A percentile compares a stretch with the other conserved stretches of the same genome.
Evolutionary conservation across 2,888 invertebrate species (phyloP).

Genomic region (Agrochola lychnidis): DNA sequence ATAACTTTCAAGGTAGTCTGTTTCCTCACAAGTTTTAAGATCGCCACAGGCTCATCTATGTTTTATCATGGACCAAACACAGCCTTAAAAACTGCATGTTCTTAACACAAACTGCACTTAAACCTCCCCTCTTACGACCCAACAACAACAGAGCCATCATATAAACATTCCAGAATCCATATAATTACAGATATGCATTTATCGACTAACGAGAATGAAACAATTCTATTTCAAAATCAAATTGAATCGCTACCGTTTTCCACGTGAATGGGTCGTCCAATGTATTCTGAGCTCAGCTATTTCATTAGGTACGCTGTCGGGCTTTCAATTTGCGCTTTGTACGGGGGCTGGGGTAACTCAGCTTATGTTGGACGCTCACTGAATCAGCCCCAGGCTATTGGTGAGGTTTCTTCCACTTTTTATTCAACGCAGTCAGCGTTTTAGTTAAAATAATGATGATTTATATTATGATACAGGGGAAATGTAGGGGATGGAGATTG

Average conservation of each 20-base stretch:
- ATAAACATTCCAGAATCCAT: conserved; percentile 26
- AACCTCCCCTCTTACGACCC: not conserved
- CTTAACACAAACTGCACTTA: not conserved
- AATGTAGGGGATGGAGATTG: conserved; percentile 12
- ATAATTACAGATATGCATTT: conserved; percentile 63
- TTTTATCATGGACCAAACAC: not conserved
- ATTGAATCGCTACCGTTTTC: conserved; percentile 77
- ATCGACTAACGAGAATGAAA: conserved; percentile 66
- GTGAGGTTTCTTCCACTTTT: conserved; percentile 62
- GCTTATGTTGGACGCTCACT: conserved; percentile 57
- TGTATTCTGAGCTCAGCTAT: conserved; percentile 68
- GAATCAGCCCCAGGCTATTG: conserved; percentile 66
- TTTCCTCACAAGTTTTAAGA: not conserved
- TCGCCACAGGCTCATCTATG: not conserved
- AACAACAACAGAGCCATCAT: conserved; percentile 7
- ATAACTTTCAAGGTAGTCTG: too few relatives aligned
- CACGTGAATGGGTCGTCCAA: conserved; percentile 70
- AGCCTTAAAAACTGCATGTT: not conserved
- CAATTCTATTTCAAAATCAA: conserved; percentile 78
- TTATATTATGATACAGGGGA: conserved; percentile 49
- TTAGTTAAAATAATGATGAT: conserved; percentile 64
- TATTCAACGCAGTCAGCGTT: conserved; percentile 61
- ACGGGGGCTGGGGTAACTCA: conserved; percentile 61
- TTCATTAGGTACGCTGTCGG: conserved; percentile 68
- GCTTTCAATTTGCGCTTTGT: conserved; percentile 61